phyloP scores from a whole-genome alignment of 1,140 invertebrate genomes.

The Eubasilissa regina region DNA sequence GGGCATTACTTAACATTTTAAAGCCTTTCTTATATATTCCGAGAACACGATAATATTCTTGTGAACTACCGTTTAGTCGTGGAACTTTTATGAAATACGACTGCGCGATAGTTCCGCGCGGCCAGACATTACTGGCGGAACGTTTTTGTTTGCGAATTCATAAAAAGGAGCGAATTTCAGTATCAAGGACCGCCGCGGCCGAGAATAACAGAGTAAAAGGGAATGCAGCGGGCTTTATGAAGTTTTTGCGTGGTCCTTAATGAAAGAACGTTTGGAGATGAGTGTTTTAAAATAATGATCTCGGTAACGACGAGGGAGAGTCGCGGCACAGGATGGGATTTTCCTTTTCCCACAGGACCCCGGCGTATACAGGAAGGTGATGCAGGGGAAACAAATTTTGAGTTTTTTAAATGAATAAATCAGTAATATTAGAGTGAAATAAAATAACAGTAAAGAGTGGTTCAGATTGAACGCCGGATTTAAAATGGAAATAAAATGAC shows the following conservation, averaged over 20 bases:
- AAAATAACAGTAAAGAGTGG: no score
- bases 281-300: slow-evolving; percentile 36
- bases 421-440: no score
- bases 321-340: background rate
- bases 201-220: slow-evolving; percentile 43
- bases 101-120: slow-evolving; percentile 56
- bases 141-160: slow-evolving; percentile 41
- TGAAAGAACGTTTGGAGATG: slow-evolving; percentile 21
- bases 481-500: no score
- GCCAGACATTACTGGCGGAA: slow-evolving; percentile 46
- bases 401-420: no score
- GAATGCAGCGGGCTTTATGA: slow-evolving; percentile 44
- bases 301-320: slow-evolving; percentile 21
- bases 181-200: slow-evolving; percentile 5
- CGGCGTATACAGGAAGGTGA: no score
- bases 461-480: no score
- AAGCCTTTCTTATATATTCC: slow-evolving; percentile 55
- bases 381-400: no score
- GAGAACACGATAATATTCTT: slow-evolving; percentile 59
- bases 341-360: background rate
- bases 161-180: slow-evolving; percentile 38
- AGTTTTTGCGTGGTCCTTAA: slow-evolving; percentile 33
- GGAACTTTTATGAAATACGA: slow-evolving; percentile 58
- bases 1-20: slow-evolving; percentile 50
- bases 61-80: slow-evolving; percentile 58